Percentiles rank a stretch among this genome's conserved stretches.
phyloP scores from a whole-genome alignment of 2,113 vertebrate species.

The Tachuris rubrigastra region DNA sequence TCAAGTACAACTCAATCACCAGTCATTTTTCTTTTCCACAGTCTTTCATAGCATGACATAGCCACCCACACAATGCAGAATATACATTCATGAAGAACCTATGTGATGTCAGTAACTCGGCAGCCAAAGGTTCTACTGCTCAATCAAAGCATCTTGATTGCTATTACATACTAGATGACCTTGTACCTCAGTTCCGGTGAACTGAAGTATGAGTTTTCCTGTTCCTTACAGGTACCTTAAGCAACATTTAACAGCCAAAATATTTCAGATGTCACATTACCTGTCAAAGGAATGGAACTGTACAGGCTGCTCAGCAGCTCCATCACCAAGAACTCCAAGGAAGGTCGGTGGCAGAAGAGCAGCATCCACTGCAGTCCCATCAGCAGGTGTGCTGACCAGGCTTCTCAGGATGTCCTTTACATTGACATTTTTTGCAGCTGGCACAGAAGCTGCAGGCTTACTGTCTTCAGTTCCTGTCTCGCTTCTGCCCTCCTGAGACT shows the following conservation, averaged over 20 bases:
- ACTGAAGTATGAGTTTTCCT: background rate
- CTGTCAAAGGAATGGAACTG: constrained; percentile 95
- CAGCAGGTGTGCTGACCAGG: constrained; percentile 84
- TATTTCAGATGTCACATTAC: constrained; percentile 62
- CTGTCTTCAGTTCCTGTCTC: constrained; percentile 55
- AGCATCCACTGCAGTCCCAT: constrained; percentile 82
- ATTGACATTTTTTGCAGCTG: constrained; percentile 87
- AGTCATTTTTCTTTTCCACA: background rate
- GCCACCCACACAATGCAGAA: background rate
- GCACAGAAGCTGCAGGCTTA: constrained; percentile 45
- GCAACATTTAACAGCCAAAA: background rate
- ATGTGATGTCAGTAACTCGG: background rate
- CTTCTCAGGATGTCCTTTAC: constrained; percentile 95
- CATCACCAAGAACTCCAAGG: constrained; percentile 80
- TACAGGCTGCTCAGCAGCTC: constrained; percentile 74
- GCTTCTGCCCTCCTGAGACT: constrained; percentile 65
- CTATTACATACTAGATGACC: background rate
- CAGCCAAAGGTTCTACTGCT: background rate
- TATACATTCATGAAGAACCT: background rate
- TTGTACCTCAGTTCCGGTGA: background rate
- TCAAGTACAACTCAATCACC: background rate
- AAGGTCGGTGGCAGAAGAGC: constrained; percentile 83
- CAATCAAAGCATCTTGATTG: background rate
- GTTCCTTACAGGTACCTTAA: background rate
- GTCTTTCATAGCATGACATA: background rate